Base-by-base conservation (phyloP, 2,797 vertebrate species). In the Ceyx erithaca region DNA sequence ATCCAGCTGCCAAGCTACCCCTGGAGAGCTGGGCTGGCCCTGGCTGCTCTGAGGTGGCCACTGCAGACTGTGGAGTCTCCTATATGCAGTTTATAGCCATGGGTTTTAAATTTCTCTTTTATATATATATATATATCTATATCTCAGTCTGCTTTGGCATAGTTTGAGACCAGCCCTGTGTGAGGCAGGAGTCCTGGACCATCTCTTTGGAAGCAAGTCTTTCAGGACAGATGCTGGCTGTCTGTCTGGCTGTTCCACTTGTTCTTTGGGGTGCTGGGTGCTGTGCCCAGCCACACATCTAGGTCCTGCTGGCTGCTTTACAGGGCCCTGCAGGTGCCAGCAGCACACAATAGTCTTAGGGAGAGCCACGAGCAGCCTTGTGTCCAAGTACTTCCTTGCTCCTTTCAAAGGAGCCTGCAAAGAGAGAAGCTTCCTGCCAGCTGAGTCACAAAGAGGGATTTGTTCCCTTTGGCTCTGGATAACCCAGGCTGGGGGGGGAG, bases 1-100 rank as follows among this genome's bases (percentile, higher is more conserved):
- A 58, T 41, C 80, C 85, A 83, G 92, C 84, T 70, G 35, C n/a
- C 83, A 49, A 3, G 31, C 40, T 72, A 25, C 61, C 46, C 37
- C 31, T 30, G 37, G 6, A 4, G 89, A 87, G 92, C 85, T 62
- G 64, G 92, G 93, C 92, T 88, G 89, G 93, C 83, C 94, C 95
- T 57, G 80, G 87, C 91, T 79, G 67, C 81, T 70, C 37, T 1
- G 17, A 46, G 59, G 43, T 64, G 86, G 41, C 87, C 12, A 3
- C 59, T 72, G 16, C 15, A n/a, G 81, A 87, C 70, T 85, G 1
- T 68, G 72, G 88, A 92, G 28, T 79, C 68, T 91, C 81, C 82
- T 89, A 22, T 89, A 63, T 78, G 67, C 92, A 93, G 78, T 52
- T 15, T 93, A 68, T 87, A 91, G 30, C 75, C 63, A 5, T 68